A percentile compares a stretch with the other conserved stretches of the same genome.
phyloP scores from a whole-genome alignment of 2,797 vertebrate species.

The Sebastes goodei region DNA sequence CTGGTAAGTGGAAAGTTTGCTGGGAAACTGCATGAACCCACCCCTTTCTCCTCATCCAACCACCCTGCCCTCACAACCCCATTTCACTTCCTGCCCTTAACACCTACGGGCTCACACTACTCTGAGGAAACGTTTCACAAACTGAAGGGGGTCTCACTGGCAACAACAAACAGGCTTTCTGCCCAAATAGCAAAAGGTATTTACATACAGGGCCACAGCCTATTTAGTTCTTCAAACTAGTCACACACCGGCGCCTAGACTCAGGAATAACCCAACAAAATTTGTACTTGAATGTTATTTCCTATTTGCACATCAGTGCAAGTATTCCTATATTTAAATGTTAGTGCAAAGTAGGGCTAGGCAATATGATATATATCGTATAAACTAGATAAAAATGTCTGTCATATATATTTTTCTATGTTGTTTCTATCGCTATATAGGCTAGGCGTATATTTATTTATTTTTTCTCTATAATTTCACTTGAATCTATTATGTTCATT shows the following conservation, averaged over 20 bases:
- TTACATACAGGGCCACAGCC: conserved; percentile 39
- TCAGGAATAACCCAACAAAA: neutral
- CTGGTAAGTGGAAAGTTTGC: conserved; percentile 70
- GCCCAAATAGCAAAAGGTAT: conserved; percentile 26
- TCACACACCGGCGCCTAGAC: neutral
- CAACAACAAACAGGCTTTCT: conserved; percentile 50
- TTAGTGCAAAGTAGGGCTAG: neutral
- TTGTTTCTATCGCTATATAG: too few relatives aligned
- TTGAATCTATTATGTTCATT: too few relatives aligned
- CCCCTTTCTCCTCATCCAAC: conserved; percentile 48
- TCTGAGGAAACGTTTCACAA: conserved; percentile 54
- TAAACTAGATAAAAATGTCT: too few relatives aligned
- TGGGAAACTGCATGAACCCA: conserved; percentile 63
- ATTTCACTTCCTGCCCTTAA: conserved; percentile 60
- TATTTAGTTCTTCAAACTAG: conserved; percentile 25
- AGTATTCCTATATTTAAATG: conserved; percentile 18
- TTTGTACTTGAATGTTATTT: conserved; percentile 14
- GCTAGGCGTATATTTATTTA: too few relatives aligned
- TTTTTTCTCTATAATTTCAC: too few relatives aligned
- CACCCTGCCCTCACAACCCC: conserved; percentile 46
- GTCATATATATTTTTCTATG: too few relatives aligned
- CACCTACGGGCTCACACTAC: conserved; percentile 55
- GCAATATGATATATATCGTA: neutral
- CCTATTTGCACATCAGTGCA: conserved; percentile 3
- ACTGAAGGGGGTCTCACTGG: conserved; percentile 21